Conservation (phyloP, 2,797 vertebrate genomes). For the Pseudocheirus occidentalis region DNA sequence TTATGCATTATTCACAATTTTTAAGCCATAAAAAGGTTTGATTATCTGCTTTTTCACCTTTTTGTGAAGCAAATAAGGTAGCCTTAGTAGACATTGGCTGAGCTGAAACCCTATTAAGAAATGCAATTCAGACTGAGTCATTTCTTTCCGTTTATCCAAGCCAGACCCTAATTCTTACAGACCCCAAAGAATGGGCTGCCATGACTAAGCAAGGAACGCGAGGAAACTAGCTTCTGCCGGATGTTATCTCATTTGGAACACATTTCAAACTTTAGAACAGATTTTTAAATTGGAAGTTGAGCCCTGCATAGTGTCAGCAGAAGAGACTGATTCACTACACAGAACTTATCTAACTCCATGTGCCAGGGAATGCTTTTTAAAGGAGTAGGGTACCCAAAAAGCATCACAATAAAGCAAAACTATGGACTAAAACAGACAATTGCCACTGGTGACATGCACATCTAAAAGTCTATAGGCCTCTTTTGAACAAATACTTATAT, state of each 20-base stretch:
- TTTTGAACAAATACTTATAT: slow-evolving; percentile 9
- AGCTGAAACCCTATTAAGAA: slow-evolving; percentile 66
- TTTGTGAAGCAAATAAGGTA: slow-evolving; percentile 73
- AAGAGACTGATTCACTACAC: slow-evolving; percentile 69
- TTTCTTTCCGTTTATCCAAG: slow-evolving; percentile 54
- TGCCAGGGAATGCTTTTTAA: slow-evolving; percentile 57
- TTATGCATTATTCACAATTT: slow-evolving; percentile 71
- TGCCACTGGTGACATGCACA: not conserved
- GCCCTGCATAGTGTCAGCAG: slow-evolving; percentile 76
- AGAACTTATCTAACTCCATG: slow-evolving; percentile 60
- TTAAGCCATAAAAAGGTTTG: slow-evolving; percentile 62
- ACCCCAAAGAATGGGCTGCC: slow-evolving; percentile 69
- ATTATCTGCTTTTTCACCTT: slow-evolving; percentile 67
- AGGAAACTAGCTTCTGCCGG: slow-evolving; percentile 70
- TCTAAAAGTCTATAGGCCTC: not conserved
- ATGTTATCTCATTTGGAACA: slow-evolving; percentile 79
- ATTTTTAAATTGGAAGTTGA: slow-evolving; percentile 77
- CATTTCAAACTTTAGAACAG: slow-evolving; percentile 79
- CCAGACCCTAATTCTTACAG: slow-evolving; percentile 57
- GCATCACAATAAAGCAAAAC: slow-evolving; percentile 40
- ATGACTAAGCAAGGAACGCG: slow-evolving; percentile 80
- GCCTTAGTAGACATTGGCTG: slow-evolving; percentile 54
- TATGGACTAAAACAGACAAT: not conserved
- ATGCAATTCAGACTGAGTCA: slow-evolving; percentile 54
- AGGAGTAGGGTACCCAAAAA: slow-evolving; percentile 50